A percentile compares a stretch with the other conserved stretches of the same genome.
phyloP scores from a whole-genome alignment of 2,113 vertebrate species.

The Pollachius pollachius region DNA sequence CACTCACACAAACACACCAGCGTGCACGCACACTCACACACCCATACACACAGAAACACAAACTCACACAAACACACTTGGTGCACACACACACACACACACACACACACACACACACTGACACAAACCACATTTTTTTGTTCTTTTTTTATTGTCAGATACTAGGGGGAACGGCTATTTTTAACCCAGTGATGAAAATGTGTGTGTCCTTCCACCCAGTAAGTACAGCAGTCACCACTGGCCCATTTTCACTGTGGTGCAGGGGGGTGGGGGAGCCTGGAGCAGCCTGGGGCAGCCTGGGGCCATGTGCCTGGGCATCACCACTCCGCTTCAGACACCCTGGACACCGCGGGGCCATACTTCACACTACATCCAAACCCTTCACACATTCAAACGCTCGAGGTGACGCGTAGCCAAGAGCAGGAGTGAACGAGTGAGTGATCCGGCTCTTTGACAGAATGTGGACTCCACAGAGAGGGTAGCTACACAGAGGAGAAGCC shows the following conservation, averaged over 20 bases:
- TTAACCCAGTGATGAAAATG: constrained; percentile 64
- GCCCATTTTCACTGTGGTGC: constrained; percentile 34
- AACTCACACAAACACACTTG: too few species aligned
- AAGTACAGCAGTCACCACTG: constrained; percentile 39
- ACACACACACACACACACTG: too few species aligned
- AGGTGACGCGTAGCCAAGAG: constrained; percentile 2
- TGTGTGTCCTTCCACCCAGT: constrained; percentile 55
- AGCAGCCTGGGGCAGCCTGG: constrained; percentile 32
- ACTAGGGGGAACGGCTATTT: constrained; percentile 57
- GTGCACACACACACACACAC: too few species aligned
- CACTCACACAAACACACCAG: too few species aligned
- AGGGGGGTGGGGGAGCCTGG: constrained; percentile 15
- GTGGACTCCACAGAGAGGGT: constrained; percentile 39
- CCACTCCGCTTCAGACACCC: neutral
- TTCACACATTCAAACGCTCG: constrained; percentile 31
- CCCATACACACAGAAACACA: neutral
- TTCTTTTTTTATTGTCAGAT: constrained; percentile 35
- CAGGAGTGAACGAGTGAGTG: constrained; percentile 33
- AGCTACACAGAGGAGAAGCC: constrained; percentile 7
- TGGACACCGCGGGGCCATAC: too few species aligned
- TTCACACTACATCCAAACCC: constrained; percentile 56
- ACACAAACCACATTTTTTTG: constrained; percentile 9
- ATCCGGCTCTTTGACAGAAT: too few species aligned
- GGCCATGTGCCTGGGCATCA: constrained; percentile 36
- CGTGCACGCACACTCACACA: too few species aligned